These are phyloP conservation scores for Drosophila subobscura DNA, from an alignment of 1,140 invertebrate species.

Conservation along the genomic window DNA sequence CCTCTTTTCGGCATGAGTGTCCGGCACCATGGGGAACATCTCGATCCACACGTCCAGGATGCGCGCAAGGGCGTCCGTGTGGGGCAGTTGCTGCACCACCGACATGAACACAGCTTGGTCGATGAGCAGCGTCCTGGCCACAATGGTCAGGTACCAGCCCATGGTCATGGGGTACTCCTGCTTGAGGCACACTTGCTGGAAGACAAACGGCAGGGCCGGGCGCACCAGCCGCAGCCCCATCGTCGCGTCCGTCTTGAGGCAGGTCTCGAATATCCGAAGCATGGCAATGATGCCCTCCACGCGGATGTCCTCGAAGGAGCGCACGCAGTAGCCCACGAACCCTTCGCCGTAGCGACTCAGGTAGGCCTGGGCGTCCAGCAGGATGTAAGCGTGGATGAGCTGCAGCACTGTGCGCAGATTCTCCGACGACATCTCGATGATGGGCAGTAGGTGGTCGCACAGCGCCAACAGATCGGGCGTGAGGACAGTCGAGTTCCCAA, in stretches of 20 bases:
- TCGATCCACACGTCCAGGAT: slow-evolving; percentile 92
- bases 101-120: slow-evolving; percentile 89
- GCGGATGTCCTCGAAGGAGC: slow-evolving; percentile 90
- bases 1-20: slow-evolving; percentile 90
- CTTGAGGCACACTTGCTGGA: slow-evolving; percentile 86
- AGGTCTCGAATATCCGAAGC: slow-evolving; percentile 89
- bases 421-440: slow-evolving; percentile 92
- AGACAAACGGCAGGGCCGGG: slow-evolving; percentile 87
- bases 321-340: slow-evolving; percentile 88
- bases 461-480: slow-evolving; percentile 88
- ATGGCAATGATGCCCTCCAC: slow-evolving; percentile 91
- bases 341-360: slow-evolving; percentile 88
- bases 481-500: slow-evolving; percentile 89
- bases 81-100: slow-evolving; percentile 85
- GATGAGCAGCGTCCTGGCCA: slow-evolving; percentile 90
- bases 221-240: slow-evolving; percentile 88
- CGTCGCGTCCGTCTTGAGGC: slow-evolving; percentile 87
- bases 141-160: slow-evolving; percentile 90
- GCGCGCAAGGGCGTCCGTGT: slow-evolving; percentile 87
- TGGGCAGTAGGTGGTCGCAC: slow-evolving; percentile 89
- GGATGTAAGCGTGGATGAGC: slow-evolving; percentile 92
- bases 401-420: slow-evolving; percentile 90
- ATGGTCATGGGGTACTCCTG: slow-evolving; percentile 90
- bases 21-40: slow-evolving; percentile 90
- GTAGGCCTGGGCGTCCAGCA: slow-evolving; percentile 91